Evolutionary conservation across 2,888 invertebrate genomes (phyloP).

Genomic region (Gryllus longicercus): DNA sequence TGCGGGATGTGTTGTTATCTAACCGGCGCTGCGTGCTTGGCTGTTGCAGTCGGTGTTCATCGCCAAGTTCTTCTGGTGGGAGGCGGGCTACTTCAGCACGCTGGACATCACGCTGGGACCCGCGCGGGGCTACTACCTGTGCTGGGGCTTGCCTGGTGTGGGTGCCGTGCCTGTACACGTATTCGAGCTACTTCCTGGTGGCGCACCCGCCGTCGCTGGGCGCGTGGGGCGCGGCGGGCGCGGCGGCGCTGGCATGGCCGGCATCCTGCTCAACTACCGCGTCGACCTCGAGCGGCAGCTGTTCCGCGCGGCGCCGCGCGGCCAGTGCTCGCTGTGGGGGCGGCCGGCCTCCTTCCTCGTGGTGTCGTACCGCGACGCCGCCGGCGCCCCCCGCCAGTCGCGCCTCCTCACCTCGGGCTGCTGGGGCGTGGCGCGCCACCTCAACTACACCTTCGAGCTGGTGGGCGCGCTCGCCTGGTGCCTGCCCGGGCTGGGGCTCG

Average conservation of each 20-base stretch:
- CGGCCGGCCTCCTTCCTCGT: slow-evolving; percentile 45
- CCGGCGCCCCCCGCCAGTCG: slow-evolving; percentile 45
- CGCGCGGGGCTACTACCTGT: slow-evolving; percentile 51
- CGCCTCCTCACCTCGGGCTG: slow-evolving; percentile 54
- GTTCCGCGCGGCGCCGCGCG: slow-evolving; percentile 46
- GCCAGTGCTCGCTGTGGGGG: slow-evolving; percentile 45
- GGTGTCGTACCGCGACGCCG: slow-evolving; percentile 43
- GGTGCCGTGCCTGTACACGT: slow-evolving; percentile 48
- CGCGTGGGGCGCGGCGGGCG: slow-evolving; percentile 39
- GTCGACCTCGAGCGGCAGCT: slow-evolving; percentile 53
- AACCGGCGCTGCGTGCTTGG: slow-evolving; percentile 42
- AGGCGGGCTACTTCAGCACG: slow-evolving; percentile 55
- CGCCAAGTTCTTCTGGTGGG: slow-evolving; percentile 58
- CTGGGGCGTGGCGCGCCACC: slow-evolving; percentile 58
- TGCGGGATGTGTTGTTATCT: slow-evolving; percentile 37
- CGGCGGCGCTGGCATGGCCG: slow-evolving; percentile 43
- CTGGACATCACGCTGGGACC: slow-evolving; percentile 56
- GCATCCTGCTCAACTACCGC: slow-evolving; percentile 51
- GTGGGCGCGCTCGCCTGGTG: slow-evolving; percentile 52
- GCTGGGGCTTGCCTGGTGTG: slow-evolving; percentile 56
- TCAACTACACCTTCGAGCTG: slow-evolving; percentile 58
- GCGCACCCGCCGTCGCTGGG: slow-evolving; percentile 42
- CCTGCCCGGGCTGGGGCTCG: slow-evolving; percentile 46
- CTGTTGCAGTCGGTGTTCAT: slow-evolving; percentile 50
- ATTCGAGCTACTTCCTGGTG: slow-evolving; percentile 50